These are phyloP conservation scores for Engraulis encrasicolus DNA, from an alignment of 2,113 vertebrate species.

Conservation along the genomic window DNA sequence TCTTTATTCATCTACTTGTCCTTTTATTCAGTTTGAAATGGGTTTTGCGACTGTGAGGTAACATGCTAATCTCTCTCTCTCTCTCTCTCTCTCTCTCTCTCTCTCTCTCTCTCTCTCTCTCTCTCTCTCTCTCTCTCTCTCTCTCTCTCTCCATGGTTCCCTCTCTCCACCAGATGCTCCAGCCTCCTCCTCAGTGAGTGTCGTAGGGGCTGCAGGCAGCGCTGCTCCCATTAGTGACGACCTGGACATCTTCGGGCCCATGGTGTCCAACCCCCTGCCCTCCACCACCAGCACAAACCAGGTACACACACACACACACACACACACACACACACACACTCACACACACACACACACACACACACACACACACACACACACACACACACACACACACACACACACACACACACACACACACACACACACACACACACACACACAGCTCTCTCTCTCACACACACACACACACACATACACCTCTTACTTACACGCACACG, in stretches of 20 bases:
- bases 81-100: slow-evolving; percentile 15
- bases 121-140: neutral
- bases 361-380: neutral
- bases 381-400: neutral
- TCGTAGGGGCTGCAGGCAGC: slow-evolving; percentile 62
- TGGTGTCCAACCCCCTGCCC: slow-evolving; percentile 96
- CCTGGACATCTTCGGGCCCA: slow-evolving; percentile 95
- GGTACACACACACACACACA: slow-evolving; percentile 26
- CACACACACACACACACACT: neutral
- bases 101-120: slow-evolving; percentile 41
- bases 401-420: neutral
- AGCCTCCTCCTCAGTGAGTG: slow-evolving; percentile 75
- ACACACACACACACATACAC: neutral
- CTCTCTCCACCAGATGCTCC: slow-evolving; percentile 87
- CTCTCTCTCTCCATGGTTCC: too few species aligned
- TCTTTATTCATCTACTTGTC: neutral
- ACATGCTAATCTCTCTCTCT: neutral
- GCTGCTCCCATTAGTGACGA: slow-evolving; percentile 83
- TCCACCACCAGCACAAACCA: slow-evolving; percentile 70
- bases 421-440: neutral
- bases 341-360: neutral
- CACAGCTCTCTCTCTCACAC: neutral
- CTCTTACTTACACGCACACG: neutral
- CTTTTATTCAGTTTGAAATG: too few species aligned
- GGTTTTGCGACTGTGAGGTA: too few species aligned